Percentiles rank a stretch among this genome's conserved stretches.
These are phyloP conservation scores for Alauda arvensis DNA, from an alignment of 2,797 vertebrate species.

Conservation along the genomic window DNA sequence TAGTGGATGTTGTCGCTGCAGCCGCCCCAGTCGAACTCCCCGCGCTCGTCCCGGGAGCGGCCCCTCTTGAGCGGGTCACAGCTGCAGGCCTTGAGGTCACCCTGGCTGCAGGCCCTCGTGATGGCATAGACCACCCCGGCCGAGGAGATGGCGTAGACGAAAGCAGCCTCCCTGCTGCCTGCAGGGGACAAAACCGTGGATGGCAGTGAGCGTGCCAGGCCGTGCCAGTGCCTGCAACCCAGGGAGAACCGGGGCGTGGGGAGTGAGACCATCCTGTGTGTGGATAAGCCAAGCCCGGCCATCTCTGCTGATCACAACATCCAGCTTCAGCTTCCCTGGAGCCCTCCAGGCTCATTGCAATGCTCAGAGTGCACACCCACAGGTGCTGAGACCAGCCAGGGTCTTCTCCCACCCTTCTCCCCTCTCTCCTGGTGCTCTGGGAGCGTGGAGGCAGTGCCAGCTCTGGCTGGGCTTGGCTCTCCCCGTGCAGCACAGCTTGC, in stretches of 20 bases:
- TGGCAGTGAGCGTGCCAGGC: neutral
- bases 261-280: fast-evolving
- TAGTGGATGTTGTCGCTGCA: slow-evolving; percentile 98
- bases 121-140: slow-evolving; percentile 95
- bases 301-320: neutral
- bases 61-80: slow-evolving; percentile 89
- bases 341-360: neutral
- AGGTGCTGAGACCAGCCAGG: neutral
- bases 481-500: neutral
- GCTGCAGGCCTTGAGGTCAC: slow-evolving; percentile 90
- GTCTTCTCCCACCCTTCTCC: fast-evolving
- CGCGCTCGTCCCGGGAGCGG: slow-evolving; percentile 80
- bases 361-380: neutral
- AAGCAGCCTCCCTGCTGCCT: slow-evolving; percentile 97
- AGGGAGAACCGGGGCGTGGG: fast-evolving
- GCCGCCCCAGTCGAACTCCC: slow-evolving; percentile 94
- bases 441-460: neutral
- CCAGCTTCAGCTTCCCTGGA: neutral
- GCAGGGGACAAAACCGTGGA: neutral
- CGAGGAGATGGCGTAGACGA: slow-evolving; percentile 95
- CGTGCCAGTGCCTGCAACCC: fast-evolving
- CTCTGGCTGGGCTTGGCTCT: fast-evolving
- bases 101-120: slow-evolving; percentile 92
- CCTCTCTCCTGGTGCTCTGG: fast-evolving
- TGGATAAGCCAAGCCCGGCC: neutral